These are phyloP conservation scores for Pterois miles DNA, from an alignment of 2,797 vertebrate species.

Conservation along the genomic window DNA sequence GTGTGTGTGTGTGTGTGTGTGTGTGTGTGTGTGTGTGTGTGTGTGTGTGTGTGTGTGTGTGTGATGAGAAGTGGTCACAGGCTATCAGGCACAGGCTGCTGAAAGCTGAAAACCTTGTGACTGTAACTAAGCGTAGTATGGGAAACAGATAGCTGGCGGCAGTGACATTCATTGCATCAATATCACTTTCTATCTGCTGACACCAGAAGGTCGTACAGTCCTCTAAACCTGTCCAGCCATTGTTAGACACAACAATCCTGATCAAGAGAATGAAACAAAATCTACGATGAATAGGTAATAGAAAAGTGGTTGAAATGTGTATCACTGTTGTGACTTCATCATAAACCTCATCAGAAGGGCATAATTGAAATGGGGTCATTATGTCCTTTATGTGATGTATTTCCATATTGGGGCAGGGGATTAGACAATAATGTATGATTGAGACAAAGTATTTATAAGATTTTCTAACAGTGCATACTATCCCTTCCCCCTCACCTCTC, in stretches of 20 bases:
- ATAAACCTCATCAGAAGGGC: no score
- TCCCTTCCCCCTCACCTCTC: no score
- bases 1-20: neutral
- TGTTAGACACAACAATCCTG: neutral
- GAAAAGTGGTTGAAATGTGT: neutral
- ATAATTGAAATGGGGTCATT: no score
- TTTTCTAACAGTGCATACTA: no score
- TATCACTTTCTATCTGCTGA: conserved; percentile 44
- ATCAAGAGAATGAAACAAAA: neutral
- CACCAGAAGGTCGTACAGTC: conserved; percentile 45
- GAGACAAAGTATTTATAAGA: no score
- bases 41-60: neutral
- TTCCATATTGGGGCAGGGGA: no score
- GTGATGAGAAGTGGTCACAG: conserved; percentile 43
- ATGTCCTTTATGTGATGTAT: no score
- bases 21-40: neutral
- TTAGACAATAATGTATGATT: no score
- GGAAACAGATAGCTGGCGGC: conserved; percentile 26
- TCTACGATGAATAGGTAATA: neutral
- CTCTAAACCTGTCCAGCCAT: neutral
- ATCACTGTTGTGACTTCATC: neutral
- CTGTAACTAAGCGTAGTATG: conserved; percentile 18
- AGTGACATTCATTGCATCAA: conserved; percentile 32
- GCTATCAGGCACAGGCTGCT: conserved; percentile 20
- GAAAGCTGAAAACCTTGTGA: conserved; percentile 42